Evolutionary conservation across 2,888 invertebrate genomes (phyloP).

Genomic region (Sminthurides aquaticus): DNA sequence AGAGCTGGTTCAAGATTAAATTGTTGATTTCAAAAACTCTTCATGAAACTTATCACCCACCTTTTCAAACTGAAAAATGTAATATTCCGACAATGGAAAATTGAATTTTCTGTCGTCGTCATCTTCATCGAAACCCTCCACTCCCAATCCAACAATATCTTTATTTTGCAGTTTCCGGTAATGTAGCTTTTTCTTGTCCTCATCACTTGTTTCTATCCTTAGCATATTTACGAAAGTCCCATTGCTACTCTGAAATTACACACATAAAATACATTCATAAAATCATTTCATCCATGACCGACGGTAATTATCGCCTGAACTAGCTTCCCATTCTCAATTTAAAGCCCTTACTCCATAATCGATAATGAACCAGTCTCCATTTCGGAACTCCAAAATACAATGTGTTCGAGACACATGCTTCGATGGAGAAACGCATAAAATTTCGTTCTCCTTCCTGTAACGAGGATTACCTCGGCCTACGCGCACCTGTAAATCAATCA

Average conservation of each 20-base stretch:
- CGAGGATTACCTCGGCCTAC: too few relatives aligned
- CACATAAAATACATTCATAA: too few relatives aligned
- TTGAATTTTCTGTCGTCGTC: not conserved
- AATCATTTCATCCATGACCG: too few relatives aligned
- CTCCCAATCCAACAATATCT: not conserved
- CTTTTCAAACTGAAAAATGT: not conserved
- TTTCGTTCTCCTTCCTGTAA: too few relatives aligned
- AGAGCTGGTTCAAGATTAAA: too few relatives aligned
- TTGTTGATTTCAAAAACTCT: too few relatives aligned
- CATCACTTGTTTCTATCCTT: not conserved
- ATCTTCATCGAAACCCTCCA: not conserved
- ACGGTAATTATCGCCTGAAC: too few relatives aligned
- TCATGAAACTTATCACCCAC: too few relatives aligned
- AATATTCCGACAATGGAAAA: not conserved
- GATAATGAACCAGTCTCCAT: not conserved
- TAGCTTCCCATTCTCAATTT: too few relatives aligned
- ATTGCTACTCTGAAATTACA: not conserved
- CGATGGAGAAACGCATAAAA: too few relatives aligned
- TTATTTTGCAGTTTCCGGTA: not conserved
- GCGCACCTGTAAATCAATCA: too few relatives aligned
- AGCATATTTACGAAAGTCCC: not conserved
- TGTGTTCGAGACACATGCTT: not conserved
- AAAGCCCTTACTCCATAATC: too few relatives aligned
- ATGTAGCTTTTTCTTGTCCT: not conserved
- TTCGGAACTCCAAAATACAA: not conserved